Percentiles rank a stretch among this genome's conserved stretches.
Evolutionary conservation across 2,113 vertebrate species (phyloP).

Genomic region (Bufo bufo): DNA sequence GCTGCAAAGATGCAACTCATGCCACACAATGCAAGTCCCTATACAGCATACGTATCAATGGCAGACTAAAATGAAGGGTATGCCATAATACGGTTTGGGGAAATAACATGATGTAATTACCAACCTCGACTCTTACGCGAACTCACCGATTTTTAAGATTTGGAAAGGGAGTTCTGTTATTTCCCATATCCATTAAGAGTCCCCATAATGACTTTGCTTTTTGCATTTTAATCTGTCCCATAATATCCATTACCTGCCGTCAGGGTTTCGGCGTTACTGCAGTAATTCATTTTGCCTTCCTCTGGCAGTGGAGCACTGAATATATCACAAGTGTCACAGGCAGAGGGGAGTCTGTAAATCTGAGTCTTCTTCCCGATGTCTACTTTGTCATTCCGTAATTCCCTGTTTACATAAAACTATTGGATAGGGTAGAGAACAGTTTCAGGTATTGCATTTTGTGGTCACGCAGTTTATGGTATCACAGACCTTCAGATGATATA

Average conservation of each 20-base stretch:
- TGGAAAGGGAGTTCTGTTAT: too few species aligned
- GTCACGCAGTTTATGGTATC: neutral
- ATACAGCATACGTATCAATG: too few species aligned
- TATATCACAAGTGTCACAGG: neutral
- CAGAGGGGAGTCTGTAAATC: neutral
- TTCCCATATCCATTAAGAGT: neutral
- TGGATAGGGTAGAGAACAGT: neutral
- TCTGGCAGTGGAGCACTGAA: neutral
- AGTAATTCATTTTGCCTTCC: constrained; percentile 14
- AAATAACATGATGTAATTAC: too few species aligned
- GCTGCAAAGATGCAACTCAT: too few species aligned
- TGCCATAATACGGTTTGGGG: too few species aligned
- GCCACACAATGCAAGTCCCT: too few species aligned
- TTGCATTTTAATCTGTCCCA: neutral
- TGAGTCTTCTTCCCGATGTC: neutral
- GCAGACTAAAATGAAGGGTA: too few species aligned
- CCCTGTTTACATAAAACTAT: neutral
- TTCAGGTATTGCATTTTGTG: neutral
- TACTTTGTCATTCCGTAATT: neutral
- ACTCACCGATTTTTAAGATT: too few species aligned
- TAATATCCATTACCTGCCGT: neutral
- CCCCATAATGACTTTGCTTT: neutral
- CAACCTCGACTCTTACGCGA: too few species aligned
- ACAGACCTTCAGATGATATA: neutral
- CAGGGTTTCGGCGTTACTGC: neutral